Percentiles rank a stretch among this genome's conserved stretches.
Evolutionary conservation across 2,113 vertebrate genomes (phyloP).

Genomic region (Nothocercus nigrocapillus): DNA sequence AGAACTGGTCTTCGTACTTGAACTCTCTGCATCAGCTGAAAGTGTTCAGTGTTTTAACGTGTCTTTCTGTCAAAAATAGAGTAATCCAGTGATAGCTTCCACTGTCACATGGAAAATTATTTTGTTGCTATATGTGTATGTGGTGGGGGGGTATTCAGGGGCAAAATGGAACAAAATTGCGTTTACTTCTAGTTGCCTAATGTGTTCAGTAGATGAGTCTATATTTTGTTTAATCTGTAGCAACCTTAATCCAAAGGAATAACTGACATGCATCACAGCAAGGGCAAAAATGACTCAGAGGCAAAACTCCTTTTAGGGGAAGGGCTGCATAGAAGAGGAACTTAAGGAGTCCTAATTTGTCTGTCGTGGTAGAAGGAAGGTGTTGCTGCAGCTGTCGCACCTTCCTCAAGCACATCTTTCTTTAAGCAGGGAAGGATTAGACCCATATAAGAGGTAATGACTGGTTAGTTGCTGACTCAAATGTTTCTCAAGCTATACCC

Average conservation of each 20-base stretch:
- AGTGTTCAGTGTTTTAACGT: not conserved
- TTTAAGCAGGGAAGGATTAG: not conserved
- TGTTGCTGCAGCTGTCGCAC: not conserved
- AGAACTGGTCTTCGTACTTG: no score
- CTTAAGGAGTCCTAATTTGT: not conserved
- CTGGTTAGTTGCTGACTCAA: not conserved
- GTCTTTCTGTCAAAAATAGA: not conserved
- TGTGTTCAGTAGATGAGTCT: not conserved
- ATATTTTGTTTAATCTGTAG: not conserved
- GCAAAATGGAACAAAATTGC: not conserved
- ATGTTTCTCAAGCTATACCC: not conserved
- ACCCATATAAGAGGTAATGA: not conserved
- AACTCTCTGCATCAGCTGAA: not conserved
- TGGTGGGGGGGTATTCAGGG: not conserved
- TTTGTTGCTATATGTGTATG: not conserved
- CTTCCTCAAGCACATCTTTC: not conserved
- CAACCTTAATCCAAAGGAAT: not conserved
- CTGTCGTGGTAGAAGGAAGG: not conserved
- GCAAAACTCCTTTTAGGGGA: constrained; percentile 1
- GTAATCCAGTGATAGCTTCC: not conserved
- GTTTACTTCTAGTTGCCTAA: not conserved
- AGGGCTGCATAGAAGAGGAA: not conserved
- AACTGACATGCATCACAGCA: not conserved
- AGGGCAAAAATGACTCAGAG: not conserved
- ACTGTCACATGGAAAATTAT: not conserved